A percentile compares a stretch with the other conserved stretches of the same genome.
Conservation (phyloP, 2,888 invertebrate species). For the Eilema griseolum region DNA sequence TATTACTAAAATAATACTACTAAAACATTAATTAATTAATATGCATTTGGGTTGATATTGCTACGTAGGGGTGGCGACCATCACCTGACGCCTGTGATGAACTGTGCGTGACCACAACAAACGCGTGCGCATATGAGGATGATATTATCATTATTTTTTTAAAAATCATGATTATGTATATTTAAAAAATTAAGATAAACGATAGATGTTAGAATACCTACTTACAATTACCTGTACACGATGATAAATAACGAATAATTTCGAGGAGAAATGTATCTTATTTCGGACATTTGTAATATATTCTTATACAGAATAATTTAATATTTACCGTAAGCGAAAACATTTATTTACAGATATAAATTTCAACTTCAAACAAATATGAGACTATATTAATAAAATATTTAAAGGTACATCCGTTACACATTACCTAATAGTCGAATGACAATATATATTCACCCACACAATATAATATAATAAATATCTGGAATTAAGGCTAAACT, state of each 20-base stretch:
- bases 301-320: constrained; percentile 66
- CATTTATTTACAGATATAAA: constrained; percentile 73
- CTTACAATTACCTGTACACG: constrained; percentile 84
- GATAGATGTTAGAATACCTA: constrained; percentile 75
- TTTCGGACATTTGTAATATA: constrained; percentile 74
- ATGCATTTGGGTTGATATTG: constrained; percentile 30
- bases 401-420: constrained; percentile 70
- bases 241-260: constrained; percentile 80
- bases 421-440: constrained; percentile 65
- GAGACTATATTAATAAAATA: constrained; percentile 63
- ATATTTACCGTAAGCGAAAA: constrained; percentile 62
- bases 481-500: constrained; percentile 47
- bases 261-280: constrained; percentile 64
- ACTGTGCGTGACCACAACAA: constrained; percentile 73
- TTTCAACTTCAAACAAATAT: constrained; percentile 62
- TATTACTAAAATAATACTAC: constrained; percentile 44
- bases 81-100: constrained; percentile 77
- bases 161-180: constrained; percentile 85
- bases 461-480: constrained; percentile 56
- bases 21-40: constrained; percentile 48
- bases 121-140: constrained; percentile 60
- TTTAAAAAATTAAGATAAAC: constrained; percentile 84
- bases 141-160: constrained; percentile 53
- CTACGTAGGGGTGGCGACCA: constrained; percentile 52
- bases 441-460: constrained; percentile 63